Base-by-base conservation (phyloP, 2,888 invertebrate species). In the Parnassius mnemosyne region DNA sequence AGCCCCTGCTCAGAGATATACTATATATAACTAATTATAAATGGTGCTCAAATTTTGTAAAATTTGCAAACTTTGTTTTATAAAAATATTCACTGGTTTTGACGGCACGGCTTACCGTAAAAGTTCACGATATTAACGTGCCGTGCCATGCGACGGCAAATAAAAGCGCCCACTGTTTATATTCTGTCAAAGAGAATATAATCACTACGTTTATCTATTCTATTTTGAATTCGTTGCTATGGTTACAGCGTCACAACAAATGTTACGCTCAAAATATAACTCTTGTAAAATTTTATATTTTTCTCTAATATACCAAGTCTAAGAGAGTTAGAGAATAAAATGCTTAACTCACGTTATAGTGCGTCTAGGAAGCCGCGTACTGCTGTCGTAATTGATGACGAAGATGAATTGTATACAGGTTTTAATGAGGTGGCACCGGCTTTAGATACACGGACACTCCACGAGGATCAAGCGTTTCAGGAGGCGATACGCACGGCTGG, bases 401-500 rank as follows among this genome's bases (percentile, higher is more conserved):
- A 94, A 16, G 94, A 95, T 61, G 95, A 95, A 66, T 77, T 95
- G 52, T 95, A 95, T 75, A 84, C 92, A 9, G 95, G 95, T 3
- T 95, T 94, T 77, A 94, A 95, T 74, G 94, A 94, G 41, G 94
- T 94, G 68, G 92, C 94, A 9, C 93, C 94, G 1, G 93, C 94
- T 2, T 87, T 95, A 65, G 94, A 93, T 72, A 94, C 94, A 0
- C 89, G 95, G 80, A 94, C 94, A 77, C 82, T 96, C 65, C 93
- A 94, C 57, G 93, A 95, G 70, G 96, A 96, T 81, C 93, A 94
- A 69, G 93, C 92, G 42, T 95, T 96, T 74, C 96, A 96, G 81
- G 94, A 96, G 80, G 94, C 96, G 11, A 91, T 96, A n/a, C 92
- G 94, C 69, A 95, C 93, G 1, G 95, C 96, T 68, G 94, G 96